These are phyloP conservation scores for Cataglyphis altisquamis DNA, from an alignment of 2,888 invertebrate genomes.

Conservation along the genomic window DNA sequence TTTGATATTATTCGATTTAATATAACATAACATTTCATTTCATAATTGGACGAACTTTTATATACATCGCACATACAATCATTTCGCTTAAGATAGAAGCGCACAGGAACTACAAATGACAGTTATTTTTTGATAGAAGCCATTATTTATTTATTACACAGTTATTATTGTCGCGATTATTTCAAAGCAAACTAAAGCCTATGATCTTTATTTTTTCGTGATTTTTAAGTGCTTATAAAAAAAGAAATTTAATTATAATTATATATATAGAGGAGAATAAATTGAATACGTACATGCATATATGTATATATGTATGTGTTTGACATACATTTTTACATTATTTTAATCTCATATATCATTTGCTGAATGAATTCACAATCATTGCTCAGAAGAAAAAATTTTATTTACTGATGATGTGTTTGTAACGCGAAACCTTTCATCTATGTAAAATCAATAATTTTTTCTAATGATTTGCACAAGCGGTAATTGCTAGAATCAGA, in stretches of 20 bases:
- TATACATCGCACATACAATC: not conserved
- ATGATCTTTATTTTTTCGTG: not conserved
- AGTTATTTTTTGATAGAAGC: not conserved
- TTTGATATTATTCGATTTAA: constrained; percentile 5
- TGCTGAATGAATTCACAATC: not conserved
- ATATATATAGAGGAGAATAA: not conserved
- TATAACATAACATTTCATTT: not conserved
- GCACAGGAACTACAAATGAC: constrained; percentile 10
- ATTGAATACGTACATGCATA: not conserved
- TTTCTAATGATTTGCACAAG: constrained; percentile 9
- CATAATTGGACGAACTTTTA: not conserved
- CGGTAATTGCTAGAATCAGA: not conserved
- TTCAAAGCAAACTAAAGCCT: constrained; percentile 1
- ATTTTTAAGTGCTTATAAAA: not conserved
- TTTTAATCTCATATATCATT: constrained; percentile 17
- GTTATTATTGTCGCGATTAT: constrained; percentile 41
- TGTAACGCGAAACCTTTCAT: constrained; percentile 8
- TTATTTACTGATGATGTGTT: not conserved
- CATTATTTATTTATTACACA: constrained; percentile 36
- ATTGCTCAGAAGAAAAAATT: not conserved
- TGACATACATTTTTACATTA: not conserved
- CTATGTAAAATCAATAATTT: constrained; percentile 3
- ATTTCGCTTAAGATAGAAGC: constrained; percentile 14
- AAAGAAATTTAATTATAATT: constrained; percentile 18
- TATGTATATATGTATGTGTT: not conserved